Base-by-base conservation (phyloP, 1,140 invertebrate species). In the Drosophila aff. region DNA sequence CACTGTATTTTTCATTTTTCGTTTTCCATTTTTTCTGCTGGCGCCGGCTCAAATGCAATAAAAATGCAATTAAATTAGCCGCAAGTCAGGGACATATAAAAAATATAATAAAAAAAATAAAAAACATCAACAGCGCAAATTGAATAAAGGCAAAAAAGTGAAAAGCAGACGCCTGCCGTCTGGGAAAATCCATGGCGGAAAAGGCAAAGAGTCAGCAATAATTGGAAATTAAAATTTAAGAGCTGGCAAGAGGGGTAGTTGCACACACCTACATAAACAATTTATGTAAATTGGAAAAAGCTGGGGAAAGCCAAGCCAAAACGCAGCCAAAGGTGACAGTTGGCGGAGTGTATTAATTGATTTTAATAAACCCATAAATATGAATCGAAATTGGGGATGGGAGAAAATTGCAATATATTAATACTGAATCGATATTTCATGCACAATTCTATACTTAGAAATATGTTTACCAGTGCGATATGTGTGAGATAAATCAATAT, bases 51-150 rank as follows among this genome's bases (percentile, higher is more conserved):
- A 89, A 87, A 78, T 89, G 83, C 83, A 87, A 87, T 87, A 83
- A 87, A 87, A 87, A 78, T 87, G 77, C 84, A 87, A 90, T 87
- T 87, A 90, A 90, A 87, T 87, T 90, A 87, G 85, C 81, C 81
- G 65, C 81, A 89, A 81, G 69, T 74, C 81, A 75, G 62, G 59
- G 73, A 47, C 63, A 77, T 85, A 74, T 57, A 57, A 33, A 36
- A 33, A 31, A 61, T 46, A 63, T 38, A 16, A 59, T n/a, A 60
- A 50, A 33, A 28, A 23, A 21, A 75, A 58, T 10, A 58, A 77
- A 77, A 63, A 82, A 79, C 47, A 78, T 74, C 68, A 73, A 72
- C 65, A 55, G 59, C 44, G 31, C 44, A 87, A 90, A 87, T 87
- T 84, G 66, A 90, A 87, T 87, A 67, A 83, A 75, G 71, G 65